These are phyloP conservation scores for Ormyrus thymus DNA, from an alignment of 2,888 invertebrate genomes.

Conservation along the genomic window DNA sequence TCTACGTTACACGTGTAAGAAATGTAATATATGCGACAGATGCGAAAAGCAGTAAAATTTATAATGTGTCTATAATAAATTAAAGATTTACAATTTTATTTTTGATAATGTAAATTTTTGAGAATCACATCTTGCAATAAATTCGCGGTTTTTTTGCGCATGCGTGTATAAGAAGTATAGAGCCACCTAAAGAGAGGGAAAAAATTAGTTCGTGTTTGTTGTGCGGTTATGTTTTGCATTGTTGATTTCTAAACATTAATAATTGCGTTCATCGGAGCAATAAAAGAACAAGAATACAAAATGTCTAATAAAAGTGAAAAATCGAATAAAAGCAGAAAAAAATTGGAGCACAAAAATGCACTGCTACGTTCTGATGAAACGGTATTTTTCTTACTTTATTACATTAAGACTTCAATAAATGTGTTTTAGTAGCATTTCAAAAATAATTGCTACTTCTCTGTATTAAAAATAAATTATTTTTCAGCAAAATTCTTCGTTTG, in stretches of 20 bases:
- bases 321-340: constrained; percentile 8
- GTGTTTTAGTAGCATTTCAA: background rate
- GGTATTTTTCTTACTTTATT: constrained; percentile 13
- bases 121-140: no score
- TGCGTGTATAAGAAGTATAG: no score
- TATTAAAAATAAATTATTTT: constrained; percentile 9
- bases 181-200: no score
- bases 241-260: constrained; percentile 14
- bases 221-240: constrained; percentile 38
- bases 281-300: background rate
- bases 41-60: no score
- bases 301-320: constrained; percentile 34
- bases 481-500: background rate
- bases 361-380: background rate
- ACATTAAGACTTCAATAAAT: background rate
- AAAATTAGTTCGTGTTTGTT: no score
- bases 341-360: background rate
- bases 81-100: no score
- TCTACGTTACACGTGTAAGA: no score
- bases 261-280: background rate
- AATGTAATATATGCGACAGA: no score
- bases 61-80: no score
- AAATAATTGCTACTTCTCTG: background rate
- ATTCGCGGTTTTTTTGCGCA: no score
- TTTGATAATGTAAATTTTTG: no score